phyloP scores from a whole-genome alignment of 2,888 invertebrate genomes.

The Cheilosia grossa region DNA sequence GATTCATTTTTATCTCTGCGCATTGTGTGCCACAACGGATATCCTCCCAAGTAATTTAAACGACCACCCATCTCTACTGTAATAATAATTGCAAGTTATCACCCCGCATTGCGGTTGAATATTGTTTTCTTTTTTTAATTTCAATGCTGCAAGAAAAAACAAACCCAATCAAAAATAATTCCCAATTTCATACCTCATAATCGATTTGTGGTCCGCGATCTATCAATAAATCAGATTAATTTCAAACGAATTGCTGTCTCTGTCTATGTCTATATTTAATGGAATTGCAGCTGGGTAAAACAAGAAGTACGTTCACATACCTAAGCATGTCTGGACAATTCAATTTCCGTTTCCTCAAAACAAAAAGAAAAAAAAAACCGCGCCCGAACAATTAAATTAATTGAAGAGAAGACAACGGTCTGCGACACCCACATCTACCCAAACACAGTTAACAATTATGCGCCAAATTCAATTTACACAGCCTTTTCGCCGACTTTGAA shows the following conservation, averaged over 20 bases:
- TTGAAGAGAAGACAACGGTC: background rate
- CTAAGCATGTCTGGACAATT: background rate
- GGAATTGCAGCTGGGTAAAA: background rate
- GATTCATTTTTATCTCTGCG: background rate
- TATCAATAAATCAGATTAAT: too few species aligned
- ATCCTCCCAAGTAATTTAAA: background rate
- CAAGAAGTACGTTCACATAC: background rate
- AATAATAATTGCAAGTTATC: constrained; percentile 1
- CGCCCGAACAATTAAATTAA: constrained; percentile 5
- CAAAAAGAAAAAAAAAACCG: background rate
- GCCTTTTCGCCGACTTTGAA: background rate
- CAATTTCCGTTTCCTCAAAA: background rate
- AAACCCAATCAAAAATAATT: too few species aligned
- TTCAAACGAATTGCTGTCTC: too few species aligned
- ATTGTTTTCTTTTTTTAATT: too few species aligned
- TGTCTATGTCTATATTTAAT: too few species aligned
- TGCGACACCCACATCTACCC: background rate
- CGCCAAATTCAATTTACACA: background rate
- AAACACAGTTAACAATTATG: constrained; percentile 13
- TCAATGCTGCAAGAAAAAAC: too few species aligned
- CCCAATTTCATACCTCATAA: too few species aligned
- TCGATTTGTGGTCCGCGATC: too few species aligned
- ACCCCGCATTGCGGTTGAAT: background rate
- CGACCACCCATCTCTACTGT: background rate
- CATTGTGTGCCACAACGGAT: background rate